Conservation (phyloP, 2,888 invertebrate genomes). For the Folsomia candida region DNA sequence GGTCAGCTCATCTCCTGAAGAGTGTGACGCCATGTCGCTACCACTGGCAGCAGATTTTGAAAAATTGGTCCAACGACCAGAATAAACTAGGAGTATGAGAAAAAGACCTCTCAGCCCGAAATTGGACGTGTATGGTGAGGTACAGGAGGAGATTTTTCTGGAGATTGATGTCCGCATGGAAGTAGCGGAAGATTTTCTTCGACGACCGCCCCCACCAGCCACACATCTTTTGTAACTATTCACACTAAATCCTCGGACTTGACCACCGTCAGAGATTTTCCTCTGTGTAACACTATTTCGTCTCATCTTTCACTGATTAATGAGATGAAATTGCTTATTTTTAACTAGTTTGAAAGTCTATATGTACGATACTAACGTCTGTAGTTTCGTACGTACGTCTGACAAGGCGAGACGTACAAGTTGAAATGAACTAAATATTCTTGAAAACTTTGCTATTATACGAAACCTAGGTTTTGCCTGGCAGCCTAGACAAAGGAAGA, state of each 20-base stretch:
- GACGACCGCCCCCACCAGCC: background rate
- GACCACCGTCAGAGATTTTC: conserved; percentile 6
- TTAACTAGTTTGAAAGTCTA: no score
- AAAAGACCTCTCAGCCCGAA: background rate
- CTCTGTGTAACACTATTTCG: background rate
- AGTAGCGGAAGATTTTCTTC: conserved; percentile 6
- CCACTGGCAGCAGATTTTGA: background rate
- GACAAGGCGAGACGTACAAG: no score
- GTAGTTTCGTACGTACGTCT: no score
- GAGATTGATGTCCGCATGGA: conserved; percentile 3
- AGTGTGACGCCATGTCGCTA: no score
- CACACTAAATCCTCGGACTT: conserved; percentile 1
- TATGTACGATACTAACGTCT: no score
- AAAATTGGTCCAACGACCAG: background rate
- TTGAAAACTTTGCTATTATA: no score
- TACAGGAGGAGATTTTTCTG: background rate
- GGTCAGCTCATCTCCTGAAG: no score
- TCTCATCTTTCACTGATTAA: background rate
- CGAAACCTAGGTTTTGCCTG: no score
- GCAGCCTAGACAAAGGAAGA: no score
- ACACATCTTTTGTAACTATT: conserved; percentile 1
- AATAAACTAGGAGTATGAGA: conserved; percentile 1
- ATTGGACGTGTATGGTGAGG: background rate
- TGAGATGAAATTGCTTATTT: no score
- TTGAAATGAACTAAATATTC: no score